These are phyloP conservation scores for Madoqua kirkii DNA, from an alignment of 2,113 vertebrate genomes.

Conservation along the genomic window DNA sequence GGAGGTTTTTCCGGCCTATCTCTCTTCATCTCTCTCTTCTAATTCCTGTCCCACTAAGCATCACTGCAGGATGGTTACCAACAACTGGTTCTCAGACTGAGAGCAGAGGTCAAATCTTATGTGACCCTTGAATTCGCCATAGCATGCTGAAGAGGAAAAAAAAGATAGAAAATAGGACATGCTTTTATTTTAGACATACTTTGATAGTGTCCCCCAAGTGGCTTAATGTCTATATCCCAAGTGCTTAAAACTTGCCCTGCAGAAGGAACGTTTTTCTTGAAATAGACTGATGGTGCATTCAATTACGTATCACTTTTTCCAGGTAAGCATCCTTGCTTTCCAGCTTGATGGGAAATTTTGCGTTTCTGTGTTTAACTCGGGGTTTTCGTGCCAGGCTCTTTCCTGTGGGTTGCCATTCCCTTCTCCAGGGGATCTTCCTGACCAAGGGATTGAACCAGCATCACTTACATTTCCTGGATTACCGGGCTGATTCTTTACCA, in stretches of 20 bases:
- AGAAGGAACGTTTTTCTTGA: neutral
- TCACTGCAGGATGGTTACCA: neutral
- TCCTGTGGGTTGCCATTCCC: neutral
- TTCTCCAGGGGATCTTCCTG: neutral
- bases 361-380: neutral
- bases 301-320: conserved; percentile 10
- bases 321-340: neutral
- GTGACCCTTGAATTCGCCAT: neutral
- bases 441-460: neutral
- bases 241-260: neutral
- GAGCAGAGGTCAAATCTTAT: neutral
- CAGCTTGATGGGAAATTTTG: neutral
- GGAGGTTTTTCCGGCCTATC: neutral
- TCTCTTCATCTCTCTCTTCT: neutral
- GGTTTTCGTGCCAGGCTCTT: neutral
- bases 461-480: neutral
- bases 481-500: neutral
- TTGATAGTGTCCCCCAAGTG: neutral
- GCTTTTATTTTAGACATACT: conserved; percentile 12
- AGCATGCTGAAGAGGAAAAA: neutral
- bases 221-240: neutral
- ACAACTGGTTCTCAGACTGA: neutral
- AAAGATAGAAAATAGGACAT: neutral
- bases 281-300: neutral
- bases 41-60: neutral